Conservation (phyloP, 2,797 vertebrate species). For the Onychomys torridus region DNA sequence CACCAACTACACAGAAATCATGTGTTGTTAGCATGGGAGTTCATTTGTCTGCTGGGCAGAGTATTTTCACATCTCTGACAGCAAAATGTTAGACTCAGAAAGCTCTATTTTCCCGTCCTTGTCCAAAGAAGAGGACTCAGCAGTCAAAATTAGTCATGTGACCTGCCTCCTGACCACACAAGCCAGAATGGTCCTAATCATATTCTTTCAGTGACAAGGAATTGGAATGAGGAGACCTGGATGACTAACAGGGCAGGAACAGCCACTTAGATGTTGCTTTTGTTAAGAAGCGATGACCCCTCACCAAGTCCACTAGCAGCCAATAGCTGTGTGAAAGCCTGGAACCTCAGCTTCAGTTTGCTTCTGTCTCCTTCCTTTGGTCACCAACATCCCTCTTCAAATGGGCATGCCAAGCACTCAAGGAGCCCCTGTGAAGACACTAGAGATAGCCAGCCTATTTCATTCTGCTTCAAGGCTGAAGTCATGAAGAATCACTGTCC, state of each 20-base stretch:
- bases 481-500: background rate
- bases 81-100: background rate
- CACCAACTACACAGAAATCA: constrained; percentile 23
- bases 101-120: background rate
- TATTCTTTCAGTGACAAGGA: constrained; percentile 5
- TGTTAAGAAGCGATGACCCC: background rate
- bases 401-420: background rate
- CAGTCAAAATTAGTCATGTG: background rate
- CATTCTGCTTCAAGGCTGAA: background rate
- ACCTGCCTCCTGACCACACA: background rate
- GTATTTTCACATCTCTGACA: background rate
- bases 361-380: background rate
- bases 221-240: constrained; percentile 6
- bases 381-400: background rate
- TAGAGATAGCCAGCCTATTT: background rate
- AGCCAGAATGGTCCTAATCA: constrained; percentile 2
- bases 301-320: background rate
- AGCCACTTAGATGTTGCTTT: background rate
- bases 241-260: background rate
- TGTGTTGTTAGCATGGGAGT: background rate
- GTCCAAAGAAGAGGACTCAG: background rate
- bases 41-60: background rate
- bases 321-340: background rate
- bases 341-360: background rate
- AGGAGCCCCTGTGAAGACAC: background rate